Conservation (phyloP, 2,888 invertebrate genomes). For the Lasioglossum vierecki region DNA sequence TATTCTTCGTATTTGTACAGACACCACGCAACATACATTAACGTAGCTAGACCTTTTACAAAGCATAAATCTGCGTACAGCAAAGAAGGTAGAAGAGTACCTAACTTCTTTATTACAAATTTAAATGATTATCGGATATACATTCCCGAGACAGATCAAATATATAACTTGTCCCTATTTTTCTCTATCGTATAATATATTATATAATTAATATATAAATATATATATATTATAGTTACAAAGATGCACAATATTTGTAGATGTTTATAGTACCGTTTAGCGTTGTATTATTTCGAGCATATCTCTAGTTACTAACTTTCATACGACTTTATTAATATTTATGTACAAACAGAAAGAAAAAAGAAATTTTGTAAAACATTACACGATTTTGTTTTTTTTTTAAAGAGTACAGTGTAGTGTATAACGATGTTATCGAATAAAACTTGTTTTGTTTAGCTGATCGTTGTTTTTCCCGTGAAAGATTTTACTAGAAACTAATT, state of each 20-base stretch:
- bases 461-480: conserved; percentile 49
- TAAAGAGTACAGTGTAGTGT: conserved; percentile 74
- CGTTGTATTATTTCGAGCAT: conserved; percentile 57
- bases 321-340: conserved; percentile 66
- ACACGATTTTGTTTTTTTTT: conserved; percentile 72
- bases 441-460: conserved; percentile 54
- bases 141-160: conserved; percentile 66
- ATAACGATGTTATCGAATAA: conserved; percentile 73
- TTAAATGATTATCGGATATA: conserved; percentile 60
- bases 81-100: conserved; percentile 28
- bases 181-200: conserved; percentile 52
- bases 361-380: conserved; percentile 62
- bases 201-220: not conserved
- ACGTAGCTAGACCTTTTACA: conserved; percentile 40
- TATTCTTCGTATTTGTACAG: conserved; percentile 60
- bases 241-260: conserved; percentile 71
- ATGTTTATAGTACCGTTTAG: conserved; percentile 62
- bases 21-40: conserved; percentile 30
- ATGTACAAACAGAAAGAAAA: conserved; percentile 73
- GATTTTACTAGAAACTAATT: conserved; percentile 37
- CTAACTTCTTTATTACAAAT: conserved; percentile 49
- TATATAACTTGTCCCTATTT: conserved; percentile 63
- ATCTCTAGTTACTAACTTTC: conserved; percentile 48
- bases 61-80: conserved; percentile 32
- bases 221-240: conserved; percentile 30